Evolutionary conservation across 2,113 vertebrate genomes (phyloP), one percentile per base, ranked within the genome.

Genomic region (Lethenteron reissneri): DNA sequence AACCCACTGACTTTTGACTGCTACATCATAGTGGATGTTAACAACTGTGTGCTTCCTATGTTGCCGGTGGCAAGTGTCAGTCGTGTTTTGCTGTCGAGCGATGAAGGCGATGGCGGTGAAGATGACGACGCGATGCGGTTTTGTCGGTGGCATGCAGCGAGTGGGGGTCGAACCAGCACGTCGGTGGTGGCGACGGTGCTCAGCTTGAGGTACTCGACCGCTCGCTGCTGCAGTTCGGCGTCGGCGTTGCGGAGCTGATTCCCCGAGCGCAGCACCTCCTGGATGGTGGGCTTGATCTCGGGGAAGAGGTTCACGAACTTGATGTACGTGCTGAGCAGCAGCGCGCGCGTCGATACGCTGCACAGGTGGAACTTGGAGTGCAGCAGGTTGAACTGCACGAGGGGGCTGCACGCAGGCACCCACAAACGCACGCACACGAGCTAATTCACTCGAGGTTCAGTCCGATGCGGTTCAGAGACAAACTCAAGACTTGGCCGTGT

Each of bases 231-330:
- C 57, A 92, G 83, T 78, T 92, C 89, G 75, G 90, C 89, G 0
- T 92, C 89, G 0, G 88, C 87, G 57, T 92, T 91, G 72, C 89
- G 85, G 78, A 92, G 86, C 82, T 92, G 89, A 79, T 87, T 89
- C 80, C n/a, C 88, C 0, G 85, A 89, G 73, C 88, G 87, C 73
- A 92, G 81, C 69, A 92, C 89, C 3, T 89, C 89, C 72, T 92
- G 89, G 80, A 92, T 92, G 75, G 88, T 92, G 76, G 83, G 79
- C 84, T 92, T 92, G 74, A 88, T 91, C 83, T 92, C 88, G 1
- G 89, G 89, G 79, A 92, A 91, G 74, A 92, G 83, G 80, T 92
- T 92, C 81, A 92, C 90, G 73, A 92, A 92, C 78, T 92, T 92
- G 81, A 92, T 91, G 77, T 91, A 91, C 74, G 89, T 87, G 0